Conservation (phyloP, 2,888 invertebrate species). For the Taenaris catops region DNA sequence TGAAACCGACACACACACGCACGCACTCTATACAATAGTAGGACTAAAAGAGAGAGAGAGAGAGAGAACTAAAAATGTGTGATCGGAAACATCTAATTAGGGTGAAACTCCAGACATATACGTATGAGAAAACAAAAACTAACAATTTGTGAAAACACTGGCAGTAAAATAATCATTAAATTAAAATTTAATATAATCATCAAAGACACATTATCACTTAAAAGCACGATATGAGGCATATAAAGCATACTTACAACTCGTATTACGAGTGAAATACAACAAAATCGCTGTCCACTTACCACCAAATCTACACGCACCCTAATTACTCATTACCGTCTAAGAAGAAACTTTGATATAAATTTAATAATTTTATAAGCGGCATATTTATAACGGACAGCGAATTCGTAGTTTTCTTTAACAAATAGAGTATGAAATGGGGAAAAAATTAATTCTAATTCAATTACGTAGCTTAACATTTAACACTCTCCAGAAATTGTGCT, state of each 20-base stretch:
- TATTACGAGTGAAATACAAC: conserved; percentile 33
- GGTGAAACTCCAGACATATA: conserved; percentile 49
- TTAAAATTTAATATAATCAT: conserved; percentile 38
- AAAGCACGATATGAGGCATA: conserved; percentile 71
- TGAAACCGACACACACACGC: conserved; percentile 34
- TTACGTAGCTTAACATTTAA: conserved; percentile 58
- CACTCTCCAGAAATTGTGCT: conserved; percentile 22
- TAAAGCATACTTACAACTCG: conserved; percentile 67
- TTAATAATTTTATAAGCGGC: conserved; percentile 41
- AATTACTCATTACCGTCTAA: conserved; percentile 44
- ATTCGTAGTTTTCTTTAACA: conserved; percentile 31
- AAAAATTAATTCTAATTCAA: conserved; percentile 55
- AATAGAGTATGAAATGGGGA: conserved; percentile 60
- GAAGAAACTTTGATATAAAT: conserved; percentile 52
- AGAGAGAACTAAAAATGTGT: conserved; percentile 67
- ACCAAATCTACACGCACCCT: conserved; percentile 36
- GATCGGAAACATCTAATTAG: conserved; percentile 57
- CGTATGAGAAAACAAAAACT: conserved; percentile 44
- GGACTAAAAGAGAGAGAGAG: conserved; percentile 49
- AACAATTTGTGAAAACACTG: conserved; percentile 70
- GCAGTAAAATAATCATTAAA: conserved; percentile 64
- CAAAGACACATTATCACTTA: conserved; percentile 53
- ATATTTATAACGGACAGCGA: conserved; percentile 37
- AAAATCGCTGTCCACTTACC: conserved; percentile 37
- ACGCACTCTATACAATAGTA: conserved; percentile 51